Evolutionary conservation across 2,797 vertebrate genomes (phyloP).

Genomic region (Nannoperca obscura): DNA sequence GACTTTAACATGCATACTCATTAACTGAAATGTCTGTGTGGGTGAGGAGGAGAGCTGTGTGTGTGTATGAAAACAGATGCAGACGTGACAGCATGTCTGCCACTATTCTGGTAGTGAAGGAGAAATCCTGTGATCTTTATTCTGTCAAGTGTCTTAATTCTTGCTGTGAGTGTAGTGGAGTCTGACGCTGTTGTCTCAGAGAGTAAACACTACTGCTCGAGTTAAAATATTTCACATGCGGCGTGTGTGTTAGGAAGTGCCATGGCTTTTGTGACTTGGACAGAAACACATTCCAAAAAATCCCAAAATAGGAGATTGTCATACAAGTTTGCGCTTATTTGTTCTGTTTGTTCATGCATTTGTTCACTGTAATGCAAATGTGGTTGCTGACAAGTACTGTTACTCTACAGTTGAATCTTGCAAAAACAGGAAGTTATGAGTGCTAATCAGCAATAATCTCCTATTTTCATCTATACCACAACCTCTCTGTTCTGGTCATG

Average conservation of each 20-base stretch:
- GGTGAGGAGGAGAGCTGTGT: neutral
- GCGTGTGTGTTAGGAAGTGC: neutral
- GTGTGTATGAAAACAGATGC: neutral
- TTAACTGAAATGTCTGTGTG: neutral
- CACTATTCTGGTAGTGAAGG: neutral
- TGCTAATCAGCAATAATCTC: neutral
- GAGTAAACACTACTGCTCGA: neutral
- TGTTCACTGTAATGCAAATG: neutral
- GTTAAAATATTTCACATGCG: neutral
- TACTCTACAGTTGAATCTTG: neutral
- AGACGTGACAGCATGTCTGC: neutral
- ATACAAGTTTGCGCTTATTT: neutral
- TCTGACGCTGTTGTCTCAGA: neutral
- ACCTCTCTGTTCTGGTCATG: neutral
- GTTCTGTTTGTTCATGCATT: neutral
- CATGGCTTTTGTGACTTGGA: no score
- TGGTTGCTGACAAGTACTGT: neutral
- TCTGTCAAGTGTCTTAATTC: slow-evolving; percentile 15
- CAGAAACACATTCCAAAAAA: neutral
- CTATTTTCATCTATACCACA: neutral
- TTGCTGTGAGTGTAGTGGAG: neutral
- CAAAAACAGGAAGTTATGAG: neutral
- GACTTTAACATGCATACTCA: neutral
- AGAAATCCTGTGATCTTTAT: slow-evolving; percentile 4
- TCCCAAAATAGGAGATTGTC: neutral